phyloP scores from a whole-genome alignment of 2,113 vertebrate genomes.

The Brachyhypopomus gauderio region DNA sequence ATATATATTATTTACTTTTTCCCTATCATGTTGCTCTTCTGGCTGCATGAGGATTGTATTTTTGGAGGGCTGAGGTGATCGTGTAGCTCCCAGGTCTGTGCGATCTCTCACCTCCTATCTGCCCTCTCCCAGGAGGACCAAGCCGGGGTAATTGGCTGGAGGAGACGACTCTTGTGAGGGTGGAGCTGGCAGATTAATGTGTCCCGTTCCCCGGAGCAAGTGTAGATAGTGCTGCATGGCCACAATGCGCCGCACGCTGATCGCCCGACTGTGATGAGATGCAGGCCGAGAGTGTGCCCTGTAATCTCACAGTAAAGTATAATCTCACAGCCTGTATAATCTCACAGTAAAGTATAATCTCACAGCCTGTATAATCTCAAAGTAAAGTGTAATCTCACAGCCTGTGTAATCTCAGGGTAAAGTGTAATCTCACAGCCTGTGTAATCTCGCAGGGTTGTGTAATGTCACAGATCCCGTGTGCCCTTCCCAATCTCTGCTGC shows the following conservation, averaged over 20 bases:
- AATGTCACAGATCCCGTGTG: too few relatives aligned
- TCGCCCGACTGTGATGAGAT: constrained; percentile 39
- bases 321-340: too few relatives aligned
- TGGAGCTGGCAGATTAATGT: constrained; percentile 41
- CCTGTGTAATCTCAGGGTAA: too few relatives aligned
- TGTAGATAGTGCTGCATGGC: background rate
- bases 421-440: too few relatives aligned
- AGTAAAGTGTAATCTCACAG: too few relatives aligned
- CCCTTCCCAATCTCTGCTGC: too few relatives aligned
- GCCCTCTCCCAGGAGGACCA: constrained; percentile 15
- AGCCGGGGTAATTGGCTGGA: constrained; percentile 8
- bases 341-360: too few relatives aligned
- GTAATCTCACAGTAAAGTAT: constrained; percentile 1
- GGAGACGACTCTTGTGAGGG: constrained; percentile 21
- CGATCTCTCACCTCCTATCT: constrained; percentile 10
- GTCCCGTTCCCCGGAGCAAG: constrained; percentile 15
- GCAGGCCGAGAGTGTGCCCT: background rate
- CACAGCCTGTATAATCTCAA: too few relatives aligned
- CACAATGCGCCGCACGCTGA: constrained; percentile 17
- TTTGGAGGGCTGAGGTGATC: background rate
- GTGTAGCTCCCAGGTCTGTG: background rate
- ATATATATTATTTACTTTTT: constrained; percentile 19
- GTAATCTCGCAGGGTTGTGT: too few relatives aligned
- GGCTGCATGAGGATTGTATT: background rate
- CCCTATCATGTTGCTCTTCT: background rate